Base-by-base conservation (phyloP, 2,797 vertebrate genomes). In the Atherinosoma microstoma region DNA sequence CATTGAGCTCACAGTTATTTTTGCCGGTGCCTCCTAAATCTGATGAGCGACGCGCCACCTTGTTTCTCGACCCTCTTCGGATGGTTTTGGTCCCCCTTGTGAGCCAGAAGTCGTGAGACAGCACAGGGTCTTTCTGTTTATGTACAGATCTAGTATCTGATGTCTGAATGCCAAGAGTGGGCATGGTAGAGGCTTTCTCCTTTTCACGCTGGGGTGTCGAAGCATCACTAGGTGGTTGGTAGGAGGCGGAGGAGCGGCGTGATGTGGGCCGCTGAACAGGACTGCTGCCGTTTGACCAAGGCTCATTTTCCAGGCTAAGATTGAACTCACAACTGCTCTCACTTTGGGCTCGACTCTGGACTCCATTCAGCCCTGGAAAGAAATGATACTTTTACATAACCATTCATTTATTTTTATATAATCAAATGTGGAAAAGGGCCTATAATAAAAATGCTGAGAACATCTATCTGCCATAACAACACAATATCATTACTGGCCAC, bases 281-380 rank as follows among this genome's bases (percentile, higher is more conserved):
- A 69, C 97, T 97, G 87, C 96, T 98, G 92, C 96, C 96, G 60
- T 96, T 97, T 62, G 96, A 97, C 96, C 96, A 98, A 0, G 95
- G 93, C 84, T 98, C 97, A 18, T 96, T 96, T 51, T 98, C 97
- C 49, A 96, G 93, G 38, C 95, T 94, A 79, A 96, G 79, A 82
- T 93, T 97, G 84, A 97, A 97, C 76, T 98, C 97, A 24, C 96
- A 96, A 1, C 97, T 98, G 95, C 96, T 98, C 87, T 97, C 96
- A 76, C 97, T 99, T 36, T 96, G 96, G 1, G 96, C 96, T 67
- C 97, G 95, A 92, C 95, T 96, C 86, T 95, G 95, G 71, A 78
- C 15, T 3, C 83, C 94, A 84, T 90, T 94, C 81, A 92, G 20
- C 58, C 69, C 93, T 92, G 84, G 6, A 72, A 75, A 64, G 11